Conservation (phyloP, 2,797 vertebrate genomes). For the Cryptoblepharus egeriae region DNA sequence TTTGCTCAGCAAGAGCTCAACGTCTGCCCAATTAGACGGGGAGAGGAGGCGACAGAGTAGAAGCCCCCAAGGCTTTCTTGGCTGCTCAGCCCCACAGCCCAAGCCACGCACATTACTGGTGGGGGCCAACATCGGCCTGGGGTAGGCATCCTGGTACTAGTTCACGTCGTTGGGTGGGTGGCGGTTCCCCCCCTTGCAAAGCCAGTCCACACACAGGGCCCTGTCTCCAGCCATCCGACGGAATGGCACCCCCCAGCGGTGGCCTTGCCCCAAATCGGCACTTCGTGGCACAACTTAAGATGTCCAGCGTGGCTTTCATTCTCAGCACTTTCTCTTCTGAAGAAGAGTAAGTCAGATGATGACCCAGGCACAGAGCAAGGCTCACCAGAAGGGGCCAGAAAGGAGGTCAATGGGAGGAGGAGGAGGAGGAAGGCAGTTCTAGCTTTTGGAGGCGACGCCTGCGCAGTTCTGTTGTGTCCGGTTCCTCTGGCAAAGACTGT, state of each 20-base stretch:
- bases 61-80: not conserved
- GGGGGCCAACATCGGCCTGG: too few species aligned
- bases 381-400: conserved; percentile 16
- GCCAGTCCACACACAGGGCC: fast-evolving
- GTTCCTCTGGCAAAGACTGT: conserved; percentile 76
- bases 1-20: too few species aligned
- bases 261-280: not conserved
- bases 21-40: too few species aligned
- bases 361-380: conserved; percentile 27
- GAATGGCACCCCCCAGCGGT: conserved; percentile 1
- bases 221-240: not conserved
- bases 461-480: conserved; percentile 85
- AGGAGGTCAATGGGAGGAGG: conserved; percentile 80
- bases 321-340: not conserved
- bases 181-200: not conserved
- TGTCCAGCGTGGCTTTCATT: not conserved
- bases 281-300: not conserved
- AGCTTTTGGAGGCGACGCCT: conserved; percentile 90
- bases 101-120: too few species aligned
- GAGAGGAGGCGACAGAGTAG: not conserved
- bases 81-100: not conserved
- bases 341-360: not conserved
- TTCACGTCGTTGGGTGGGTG: too few species aligned
- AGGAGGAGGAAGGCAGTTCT: conserved; percentile 79
- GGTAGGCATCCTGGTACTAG: too few species aligned